Base-by-base conservation (phyloP, 92 coral and sea anemone species). In the Desmophyllum pertusum region DNA sequence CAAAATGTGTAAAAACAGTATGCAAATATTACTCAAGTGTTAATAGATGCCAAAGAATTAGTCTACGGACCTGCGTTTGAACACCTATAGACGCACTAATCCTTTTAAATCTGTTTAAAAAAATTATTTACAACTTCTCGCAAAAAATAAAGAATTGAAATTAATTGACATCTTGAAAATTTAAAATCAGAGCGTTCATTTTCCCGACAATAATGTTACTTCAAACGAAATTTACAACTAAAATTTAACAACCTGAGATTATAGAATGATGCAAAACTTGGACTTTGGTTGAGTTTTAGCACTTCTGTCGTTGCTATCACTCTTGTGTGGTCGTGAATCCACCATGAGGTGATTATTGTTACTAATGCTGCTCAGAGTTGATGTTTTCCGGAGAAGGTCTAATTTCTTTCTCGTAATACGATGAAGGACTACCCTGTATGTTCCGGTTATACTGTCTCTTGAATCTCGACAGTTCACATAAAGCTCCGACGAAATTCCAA, bases 381-480 rank as follows among this genome's bases (percentile, higher is more conserved):
- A 93, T 4, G 92, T 77, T 67, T 90, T 91, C 30, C 94, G 90
- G 15, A 79, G 59, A 23, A 90, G 81, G 41, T 97, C 98, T 8
- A 92, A 70, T 50, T 91, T 92, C 77, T 89, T 87, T 86, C 81
- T 91, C 84, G 92, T 94, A 23, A 97, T 92, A 33, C 98, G 91
- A 73, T 97, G 99, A 35, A 97, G 86, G 29, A 94, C 87, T 35
- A 97, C 93, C 78, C 97, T 88, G 84, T 97, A 97, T 14, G 98
- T 94, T 21, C 99, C 99, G 30, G 95, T 94, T 10, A 97, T 89
- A 75, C 94, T 92, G 69, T 93, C 98, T 39, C 97, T 80, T 23
- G 94, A 80, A 68, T 97, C 98, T 80, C 86, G 84, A 41, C 92
- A 85, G 66, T 85, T 92, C 18, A 83, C 81, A 6, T 87, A 81